Conservation (phyloP, 1,140 invertebrate species). For the Homalodisca vitripennis region DNA sequence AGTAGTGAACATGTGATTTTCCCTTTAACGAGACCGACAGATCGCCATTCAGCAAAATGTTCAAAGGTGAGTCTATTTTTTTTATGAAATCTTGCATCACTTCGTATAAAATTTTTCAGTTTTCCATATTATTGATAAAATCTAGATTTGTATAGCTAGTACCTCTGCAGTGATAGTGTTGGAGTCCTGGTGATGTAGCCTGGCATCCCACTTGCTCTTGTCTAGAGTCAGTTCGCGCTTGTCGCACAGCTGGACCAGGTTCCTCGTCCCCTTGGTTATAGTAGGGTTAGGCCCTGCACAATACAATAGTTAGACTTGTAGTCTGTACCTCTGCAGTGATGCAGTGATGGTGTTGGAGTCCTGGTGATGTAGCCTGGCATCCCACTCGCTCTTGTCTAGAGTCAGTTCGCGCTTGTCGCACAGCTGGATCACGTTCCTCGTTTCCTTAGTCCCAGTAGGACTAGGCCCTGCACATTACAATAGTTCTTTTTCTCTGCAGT, state of each 20-base stretch:
- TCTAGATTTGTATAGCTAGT: background rate
- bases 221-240: conserved; percentile 46
- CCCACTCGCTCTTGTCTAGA: conserved; percentile 52
- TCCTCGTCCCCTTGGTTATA: conserved; percentile 57
- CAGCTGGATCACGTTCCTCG: conserved; percentile 54
- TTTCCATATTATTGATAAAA: too few relatives aligned
- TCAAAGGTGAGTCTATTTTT: too few relatives aligned
- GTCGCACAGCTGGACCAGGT: conserved; percentile 51
- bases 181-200: conserved; percentile 51
- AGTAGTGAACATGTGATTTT: too few relatives aligned
- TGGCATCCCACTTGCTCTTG: conserved; percentile 53
- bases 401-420: conserved; percentile 47
- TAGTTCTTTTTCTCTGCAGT: too few relatives aligned
- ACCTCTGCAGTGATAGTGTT: conserved; percentile 56
- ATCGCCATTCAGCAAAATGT: too few relatives aligned
- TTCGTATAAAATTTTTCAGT: too few relatives aligned
- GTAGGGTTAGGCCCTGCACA: conserved; percentile 56
- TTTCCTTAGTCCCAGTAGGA: conserved; percentile 56
- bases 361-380: conserved; percentile 50
- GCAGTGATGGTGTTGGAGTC: conserved; percentile 53
- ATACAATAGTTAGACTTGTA: too few relatives aligned
- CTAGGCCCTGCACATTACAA: conserved; percentile 57
- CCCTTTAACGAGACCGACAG: too few relatives aligned
- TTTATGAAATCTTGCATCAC: too few relatives aligned
- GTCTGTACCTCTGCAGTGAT: too few relatives aligned